These are phyloP conservation scores for Calypte anna DNA, from an alignment of 2,113 vertebrate species.

Conservation along the genomic window DNA sequence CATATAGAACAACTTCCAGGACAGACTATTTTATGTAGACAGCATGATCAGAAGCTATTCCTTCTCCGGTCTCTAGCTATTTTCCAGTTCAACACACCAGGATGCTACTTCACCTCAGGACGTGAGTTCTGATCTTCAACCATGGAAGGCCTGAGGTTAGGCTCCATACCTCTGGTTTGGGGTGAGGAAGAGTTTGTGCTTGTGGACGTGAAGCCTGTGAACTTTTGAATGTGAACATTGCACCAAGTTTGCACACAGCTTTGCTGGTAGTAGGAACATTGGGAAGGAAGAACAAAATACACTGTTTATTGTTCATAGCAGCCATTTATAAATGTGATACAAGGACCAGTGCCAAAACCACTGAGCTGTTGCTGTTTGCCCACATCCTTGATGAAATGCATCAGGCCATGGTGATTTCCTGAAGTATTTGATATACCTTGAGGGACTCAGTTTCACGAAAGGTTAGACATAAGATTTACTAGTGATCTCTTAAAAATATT, in stretches of 20 bases:
- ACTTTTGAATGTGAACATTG: not conserved
- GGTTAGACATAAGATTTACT: not conserved
- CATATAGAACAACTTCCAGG: not conserved
- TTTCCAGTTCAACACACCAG: not conserved
- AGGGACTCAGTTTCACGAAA: not conserved
- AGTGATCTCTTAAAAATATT: not conserved
- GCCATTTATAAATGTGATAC: not conserved
- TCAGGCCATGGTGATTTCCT: rapidly evolving
- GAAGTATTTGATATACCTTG: not conserved
- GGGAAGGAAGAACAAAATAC: not conserved
- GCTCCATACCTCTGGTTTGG: not conserved
- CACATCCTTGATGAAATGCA: not conserved
- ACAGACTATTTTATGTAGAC: not conserved
- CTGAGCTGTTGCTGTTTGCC: not conserved
- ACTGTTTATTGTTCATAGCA: not conserved
- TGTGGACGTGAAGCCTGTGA: not conserved
- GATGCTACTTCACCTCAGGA: not conserved
- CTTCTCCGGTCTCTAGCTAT: not conserved
- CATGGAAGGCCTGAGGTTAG: not conserved
- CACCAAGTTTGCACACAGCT: not conserved
- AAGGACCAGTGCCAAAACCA: not conserved
- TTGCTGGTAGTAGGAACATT: not conserved
- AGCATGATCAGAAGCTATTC: not conserved
- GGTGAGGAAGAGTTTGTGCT: not conserved
- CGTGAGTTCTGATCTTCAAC: not conserved